Conservation (phyloP, 2,797 vertebrate genomes). For the Poecilia wingei region DNA sequence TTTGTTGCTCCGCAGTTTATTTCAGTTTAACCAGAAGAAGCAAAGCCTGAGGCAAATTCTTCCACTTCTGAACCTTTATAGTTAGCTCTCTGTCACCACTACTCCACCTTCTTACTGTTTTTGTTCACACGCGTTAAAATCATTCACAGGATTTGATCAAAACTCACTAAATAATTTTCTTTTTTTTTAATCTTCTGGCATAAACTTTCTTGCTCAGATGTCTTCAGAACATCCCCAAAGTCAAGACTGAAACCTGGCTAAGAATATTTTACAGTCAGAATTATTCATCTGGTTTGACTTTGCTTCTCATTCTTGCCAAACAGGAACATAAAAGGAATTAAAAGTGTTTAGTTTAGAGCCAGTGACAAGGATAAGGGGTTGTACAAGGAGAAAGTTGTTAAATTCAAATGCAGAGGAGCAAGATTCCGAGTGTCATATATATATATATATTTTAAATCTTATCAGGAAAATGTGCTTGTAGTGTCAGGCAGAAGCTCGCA, state of each 20-base stretch:
- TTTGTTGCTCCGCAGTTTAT: slow-evolving; percentile 61
- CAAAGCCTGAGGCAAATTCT: slow-evolving; percentile 21
- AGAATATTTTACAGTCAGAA: background rate
- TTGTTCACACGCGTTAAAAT: slow-evolving; percentile 23
- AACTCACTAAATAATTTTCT: slow-evolving; percentile 4
- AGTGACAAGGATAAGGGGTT: background rate
- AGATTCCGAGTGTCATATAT: background rate
- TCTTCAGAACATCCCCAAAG: background rate
- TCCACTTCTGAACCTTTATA: slow-evolving; percentile 47
- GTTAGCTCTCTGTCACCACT: slow-evolving; percentile 55
- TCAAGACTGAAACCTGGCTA: background rate
- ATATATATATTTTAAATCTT: background rate
- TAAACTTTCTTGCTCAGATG: background rate
- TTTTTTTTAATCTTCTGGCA: background rate
- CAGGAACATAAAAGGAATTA: background rate
- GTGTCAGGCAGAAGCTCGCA: background rate
- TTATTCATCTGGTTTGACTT: background rate
- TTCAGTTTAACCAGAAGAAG: slow-evolving; percentile 24
- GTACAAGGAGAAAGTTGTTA: background rate
- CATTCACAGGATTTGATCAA: slow-evolving; percentile 26
- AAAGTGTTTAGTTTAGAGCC: background rate
- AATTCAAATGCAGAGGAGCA: background rate
- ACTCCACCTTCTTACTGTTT: slow-evolving; percentile 15
- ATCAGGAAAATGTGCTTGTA: background rate
- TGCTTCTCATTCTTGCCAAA: background rate